Evolutionary conservation across 1,140 invertebrate genomes (phyloP).

Genomic region (Pachypeltis micranthus): DNA sequence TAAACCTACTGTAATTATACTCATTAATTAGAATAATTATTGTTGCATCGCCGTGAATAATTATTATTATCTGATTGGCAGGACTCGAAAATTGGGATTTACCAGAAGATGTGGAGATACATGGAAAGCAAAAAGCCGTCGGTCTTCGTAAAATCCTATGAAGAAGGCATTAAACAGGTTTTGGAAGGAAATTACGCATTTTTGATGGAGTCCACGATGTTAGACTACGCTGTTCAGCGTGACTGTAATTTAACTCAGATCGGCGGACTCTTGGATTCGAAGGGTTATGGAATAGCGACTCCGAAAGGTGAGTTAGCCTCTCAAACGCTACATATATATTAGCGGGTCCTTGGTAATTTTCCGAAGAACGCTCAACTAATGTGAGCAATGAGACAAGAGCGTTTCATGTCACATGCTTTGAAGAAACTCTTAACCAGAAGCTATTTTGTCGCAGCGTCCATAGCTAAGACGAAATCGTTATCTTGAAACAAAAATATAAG

Average conservation of each 20-base stretch:
- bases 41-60: no score
- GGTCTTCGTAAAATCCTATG: slow-evolving; percentile 59
- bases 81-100: slow-evolving; percentile 72
- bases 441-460: no score
- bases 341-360: no score
- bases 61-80: no score
- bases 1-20: no score
- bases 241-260: slow-evolving; percentile 91
- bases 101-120: slow-evolving; percentile 78
- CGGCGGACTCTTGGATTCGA: slow-evolving; percentile 75
- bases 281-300: slow-evolving; percentile 57
- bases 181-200: slow-evolving; percentile 72
- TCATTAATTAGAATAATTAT: no score
- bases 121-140: slow-evolving; percentile 66
- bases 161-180: slow-evolving; percentile 68
- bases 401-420: no score
- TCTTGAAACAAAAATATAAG: no score
- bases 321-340: background rate
- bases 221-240: slow-evolving; percentile 78
- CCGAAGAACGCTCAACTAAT: no score
- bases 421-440: no score
- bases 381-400: no score
- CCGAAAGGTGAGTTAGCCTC: slow-evolving; percentile 31
- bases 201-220: slow-evolving; percentile 87
- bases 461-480: no score